Evolutionary conservation across 2,797 vertebrate genomes (phyloP).

Genomic region (Lepilemur ruficaudatus): DNA sequence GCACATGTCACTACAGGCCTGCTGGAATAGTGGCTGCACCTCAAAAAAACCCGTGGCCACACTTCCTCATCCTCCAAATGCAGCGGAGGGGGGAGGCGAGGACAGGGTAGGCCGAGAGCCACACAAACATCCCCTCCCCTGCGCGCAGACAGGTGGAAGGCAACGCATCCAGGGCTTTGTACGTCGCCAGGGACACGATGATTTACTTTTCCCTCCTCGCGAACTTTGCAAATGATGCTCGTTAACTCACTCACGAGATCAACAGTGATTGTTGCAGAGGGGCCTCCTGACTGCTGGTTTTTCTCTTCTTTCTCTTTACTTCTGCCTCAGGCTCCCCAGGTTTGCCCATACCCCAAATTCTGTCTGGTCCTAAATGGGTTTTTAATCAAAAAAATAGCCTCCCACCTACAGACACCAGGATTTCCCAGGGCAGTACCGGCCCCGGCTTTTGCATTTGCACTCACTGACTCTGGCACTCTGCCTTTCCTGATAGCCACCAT

Average conservation of each 20-base stretch:
- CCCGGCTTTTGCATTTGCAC: fast-evolving
- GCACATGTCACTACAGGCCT: fast-evolving
- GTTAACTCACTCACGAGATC: neutral
- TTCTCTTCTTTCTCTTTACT: neutral
- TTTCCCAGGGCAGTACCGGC: fast-evolving
- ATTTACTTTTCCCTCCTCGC: constrained; percentile 32
- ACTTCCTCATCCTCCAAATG: neutral
- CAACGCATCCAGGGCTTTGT: neutral
- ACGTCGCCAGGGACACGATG: neutral
- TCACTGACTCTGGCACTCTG: neutral
- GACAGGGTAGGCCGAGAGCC: fast-evolving
- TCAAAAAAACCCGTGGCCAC: neutral
- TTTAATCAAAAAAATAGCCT: neutral
- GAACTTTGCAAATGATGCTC: constrained; percentile 52
- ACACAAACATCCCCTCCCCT: neutral
- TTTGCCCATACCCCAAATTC: neutral
- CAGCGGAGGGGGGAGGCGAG: fast-evolving
- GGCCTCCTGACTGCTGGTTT: neutral
- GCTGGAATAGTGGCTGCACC: neutral
- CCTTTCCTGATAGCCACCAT: neutral
- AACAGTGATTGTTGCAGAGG: neutral
- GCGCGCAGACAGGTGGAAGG: neutral
- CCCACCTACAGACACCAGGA: neutral
- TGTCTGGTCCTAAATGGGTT: neutral
- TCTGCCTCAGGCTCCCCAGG: neutral